Base-by-base conservation (phyloP, 2,888 invertebrate species). In the Sylvicola fuscatus region DNA sequence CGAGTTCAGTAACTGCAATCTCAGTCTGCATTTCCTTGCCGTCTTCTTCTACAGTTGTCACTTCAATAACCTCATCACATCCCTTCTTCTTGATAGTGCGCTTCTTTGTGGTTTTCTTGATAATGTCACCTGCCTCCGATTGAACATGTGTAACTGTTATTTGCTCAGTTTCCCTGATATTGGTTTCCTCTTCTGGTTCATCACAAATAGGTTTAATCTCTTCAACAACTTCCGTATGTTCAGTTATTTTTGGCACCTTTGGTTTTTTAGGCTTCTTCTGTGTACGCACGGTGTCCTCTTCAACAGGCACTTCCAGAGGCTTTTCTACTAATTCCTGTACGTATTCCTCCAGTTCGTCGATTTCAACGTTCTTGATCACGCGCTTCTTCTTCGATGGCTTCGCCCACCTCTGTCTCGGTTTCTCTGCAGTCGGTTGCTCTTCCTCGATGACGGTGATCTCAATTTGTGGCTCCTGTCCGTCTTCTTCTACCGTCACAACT, bases 261-360 rank as follows among this genome's bases (percentile, higher is more conserved):
- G 21, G 21, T 21, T 21, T 21, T 21, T 21, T n/a, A n/a, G n/a
- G n/a, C n/a, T n/a, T 21, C 21, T 21, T 21, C 21, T 8, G 5
- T 21, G 4, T 21, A 21, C 8, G 21, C 5, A 21, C 21, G 34
- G 59, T 55, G 44, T 60, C 60, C 37, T 62, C 60, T 11, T 58
- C 49, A 43, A 57, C 58, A 3, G 60, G 56, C 45, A 57, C 58
- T 37, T 54, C 52, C 34, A 58, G 47, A 40, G 58, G 58, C 45
- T 55, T 54, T 30, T 51, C 57, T 16, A 57, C 39, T 26, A 58
- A 40, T 35, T 52, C 51, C 39, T 53, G 47, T 36, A 57, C 55
- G 34, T 54, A 43, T 21, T 49, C 51, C 45, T 57, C 58, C 11
- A 56, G 53, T 4, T 58, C 55, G 39, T 52, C 52, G 8, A 21